Conservation (phyloP, 2,797 vertebrate species). For the Galagoides demidoff region DNA sequence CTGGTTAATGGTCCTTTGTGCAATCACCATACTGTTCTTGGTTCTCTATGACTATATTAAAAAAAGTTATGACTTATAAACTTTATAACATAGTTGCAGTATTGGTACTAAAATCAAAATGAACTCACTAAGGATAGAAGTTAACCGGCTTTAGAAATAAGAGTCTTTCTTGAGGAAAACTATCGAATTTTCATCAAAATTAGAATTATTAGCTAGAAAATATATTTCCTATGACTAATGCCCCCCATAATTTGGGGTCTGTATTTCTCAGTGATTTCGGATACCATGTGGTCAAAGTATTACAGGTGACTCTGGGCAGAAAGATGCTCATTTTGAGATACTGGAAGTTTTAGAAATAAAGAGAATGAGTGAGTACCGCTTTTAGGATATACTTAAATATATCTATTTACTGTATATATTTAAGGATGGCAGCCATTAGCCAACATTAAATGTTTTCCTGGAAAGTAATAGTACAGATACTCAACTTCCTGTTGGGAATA, state of each 20-base stretch:
- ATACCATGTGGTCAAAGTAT: background rate
- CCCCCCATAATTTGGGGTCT: background rate
- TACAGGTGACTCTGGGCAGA: background rate
- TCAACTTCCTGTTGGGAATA: background rate
- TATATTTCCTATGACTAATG: background rate
- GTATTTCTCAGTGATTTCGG: background rate
- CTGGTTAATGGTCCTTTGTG: background rate
- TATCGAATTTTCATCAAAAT: background rate
- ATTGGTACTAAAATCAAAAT: constrained; percentile 63
- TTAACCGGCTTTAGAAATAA: background rate
- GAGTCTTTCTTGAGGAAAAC: background rate
- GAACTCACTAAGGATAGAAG: background rate
- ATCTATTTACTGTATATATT: background rate
- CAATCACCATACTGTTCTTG: constrained; percentile 46
- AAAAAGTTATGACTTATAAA: constrained; percentile 68
- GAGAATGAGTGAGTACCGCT: background rate
- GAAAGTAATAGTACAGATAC: background rate
- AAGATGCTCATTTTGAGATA: background rate
- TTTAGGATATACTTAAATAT: background rate
- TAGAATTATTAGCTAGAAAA: background rate
- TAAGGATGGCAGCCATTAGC: background rate
- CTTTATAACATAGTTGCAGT: constrained; percentile 54
- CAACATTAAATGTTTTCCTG: background rate
- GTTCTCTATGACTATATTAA: constrained; percentile 46
- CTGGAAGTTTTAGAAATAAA: background rate